phyloP scores from a whole-genome alignment of 2,113 vertebrate genomes.

The Chunga burmeisteri region DNA sequence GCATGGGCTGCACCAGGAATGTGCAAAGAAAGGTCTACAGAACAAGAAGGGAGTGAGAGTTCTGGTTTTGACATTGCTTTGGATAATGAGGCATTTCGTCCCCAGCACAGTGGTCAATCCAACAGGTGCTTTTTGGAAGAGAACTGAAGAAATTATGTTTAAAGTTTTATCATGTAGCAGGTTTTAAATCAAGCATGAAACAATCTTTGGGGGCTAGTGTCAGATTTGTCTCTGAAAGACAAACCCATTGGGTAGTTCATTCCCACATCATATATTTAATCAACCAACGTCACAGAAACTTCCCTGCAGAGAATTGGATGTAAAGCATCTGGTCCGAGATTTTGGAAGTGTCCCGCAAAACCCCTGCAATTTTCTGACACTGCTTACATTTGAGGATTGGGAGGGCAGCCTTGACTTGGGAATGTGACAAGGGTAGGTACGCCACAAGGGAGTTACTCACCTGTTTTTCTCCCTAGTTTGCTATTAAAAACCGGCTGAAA shows the following conservation, averaged over 20 bases:
- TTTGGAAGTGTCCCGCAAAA: background rate
- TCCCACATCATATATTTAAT: background rate
- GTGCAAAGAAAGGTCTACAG: background rate
- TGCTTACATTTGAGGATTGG: background rate
- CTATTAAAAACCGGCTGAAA: slow-evolving; percentile 84
- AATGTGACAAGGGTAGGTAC: background rate
- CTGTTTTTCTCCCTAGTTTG: slow-evolving; percentile 79
- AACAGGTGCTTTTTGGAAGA: background rate
- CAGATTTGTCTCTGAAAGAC: background rate
- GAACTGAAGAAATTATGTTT: background rate
- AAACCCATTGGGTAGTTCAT: background rate
- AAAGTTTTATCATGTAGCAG: background rate
- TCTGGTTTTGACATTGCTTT: background rate
- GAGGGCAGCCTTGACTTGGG: background rate
- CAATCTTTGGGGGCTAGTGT: background rate
- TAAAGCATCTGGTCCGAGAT: background rate
- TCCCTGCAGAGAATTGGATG: background rate
- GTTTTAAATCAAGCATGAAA: background rate
- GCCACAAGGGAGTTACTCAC: background rate
- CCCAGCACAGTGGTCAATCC: background rate
- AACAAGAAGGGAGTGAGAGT: background rate
- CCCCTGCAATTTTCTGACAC: background rate
- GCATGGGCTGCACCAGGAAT: background rate
- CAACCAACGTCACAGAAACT: background rate
- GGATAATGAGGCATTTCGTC: background rate